Percentiles rank a stretch among this genome's conserved stretches.
Evolutionary conservation across 1,140 invertebrate species (phyloP).

Genomic region (Lepidurus arcticus): DNA sequence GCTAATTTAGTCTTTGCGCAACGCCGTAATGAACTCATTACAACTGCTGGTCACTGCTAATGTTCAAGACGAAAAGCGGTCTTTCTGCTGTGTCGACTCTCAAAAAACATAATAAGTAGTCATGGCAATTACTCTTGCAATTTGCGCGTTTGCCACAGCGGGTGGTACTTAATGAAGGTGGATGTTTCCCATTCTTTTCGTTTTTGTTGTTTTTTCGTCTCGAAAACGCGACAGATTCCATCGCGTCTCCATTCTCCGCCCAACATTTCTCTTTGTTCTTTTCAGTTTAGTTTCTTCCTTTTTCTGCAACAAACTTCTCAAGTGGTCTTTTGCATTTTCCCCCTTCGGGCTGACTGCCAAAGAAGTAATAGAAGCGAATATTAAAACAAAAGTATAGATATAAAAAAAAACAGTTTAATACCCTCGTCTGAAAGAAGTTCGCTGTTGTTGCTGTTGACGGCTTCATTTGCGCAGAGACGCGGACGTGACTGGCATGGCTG

Average conservation of each 20-base stretch:
- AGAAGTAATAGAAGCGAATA: slow-evolving; percentile 18
- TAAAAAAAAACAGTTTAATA: background rate
- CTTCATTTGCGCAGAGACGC: slow-evolving; percentile 17
- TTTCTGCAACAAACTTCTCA: background rate
- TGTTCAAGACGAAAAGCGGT: background rate
- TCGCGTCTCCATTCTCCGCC: slow-evolving; percentile 4
- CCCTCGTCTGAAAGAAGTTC: slow-evolving; percentile 4
- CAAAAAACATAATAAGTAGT: background rate
- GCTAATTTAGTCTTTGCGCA: background rate
- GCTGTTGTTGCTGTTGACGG: slow-evolving; percentile 20
- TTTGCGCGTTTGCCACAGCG: slow-evolving; percentile 9
- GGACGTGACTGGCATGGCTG: slow-evolving; percentile 20
- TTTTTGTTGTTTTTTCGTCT: background rate
- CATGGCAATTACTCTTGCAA: slow-evolving; percentile 2
- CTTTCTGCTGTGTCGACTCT: slow-evolving; percentile 13
- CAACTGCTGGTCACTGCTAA: background rate
- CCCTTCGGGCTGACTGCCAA: background rate
- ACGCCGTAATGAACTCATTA: background rate
- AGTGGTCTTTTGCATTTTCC: background rate
- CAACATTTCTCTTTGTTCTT: background rate
- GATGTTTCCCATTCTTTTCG: background rate
- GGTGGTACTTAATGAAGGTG: slow-evolving; percentile 21
- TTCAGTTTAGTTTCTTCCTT: background rate
- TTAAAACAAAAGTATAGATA: background rate
- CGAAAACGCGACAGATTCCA: slow-evolving; percentile 4